These are phyloP conservation scores for Halictus rubicundus DNA, from an alignment of 1,140 invertebrate species.

Conservation along the genomic window DNA sequence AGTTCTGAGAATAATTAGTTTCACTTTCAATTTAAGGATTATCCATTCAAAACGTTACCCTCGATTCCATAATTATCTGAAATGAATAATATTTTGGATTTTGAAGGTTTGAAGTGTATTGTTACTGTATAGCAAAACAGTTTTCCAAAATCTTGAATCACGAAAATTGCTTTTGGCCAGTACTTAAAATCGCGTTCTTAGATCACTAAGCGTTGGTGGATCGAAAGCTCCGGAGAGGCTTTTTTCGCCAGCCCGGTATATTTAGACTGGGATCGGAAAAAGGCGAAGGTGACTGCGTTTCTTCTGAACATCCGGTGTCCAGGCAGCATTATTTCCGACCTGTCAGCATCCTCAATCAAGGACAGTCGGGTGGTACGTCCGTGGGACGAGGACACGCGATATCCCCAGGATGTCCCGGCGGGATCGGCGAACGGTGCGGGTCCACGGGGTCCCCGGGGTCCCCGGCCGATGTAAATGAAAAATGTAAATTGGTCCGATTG, in stretches of 20 bases:
- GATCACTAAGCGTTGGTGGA: too few species aligned
- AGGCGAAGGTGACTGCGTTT: neutral
- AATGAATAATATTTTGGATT: too few species aligned
- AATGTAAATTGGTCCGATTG: constrained; percentile 70
- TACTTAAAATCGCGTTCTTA: too few species aligned
- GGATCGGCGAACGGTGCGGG: neutral
- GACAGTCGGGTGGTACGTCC: neutral
- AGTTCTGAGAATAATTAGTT: too few species aligned
- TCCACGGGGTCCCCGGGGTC: constrained; percentile 6
- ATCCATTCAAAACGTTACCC: too few species aligned
- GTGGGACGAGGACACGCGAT: neutral
- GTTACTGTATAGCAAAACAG: too few species aligned
- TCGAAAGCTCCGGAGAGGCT: too few species aligned
- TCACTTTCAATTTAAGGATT: too few species aligned
- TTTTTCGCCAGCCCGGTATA: neutral
- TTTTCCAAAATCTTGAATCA: too few species aligned
- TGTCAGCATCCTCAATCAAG: constrained; percentile 48
- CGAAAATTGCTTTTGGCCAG: too few species aligned
- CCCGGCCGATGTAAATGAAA: constrained; percentile 67
- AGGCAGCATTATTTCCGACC: constrained; percentile 36
- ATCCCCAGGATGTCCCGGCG: neutral
- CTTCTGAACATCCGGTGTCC: constrained; percentile 11
- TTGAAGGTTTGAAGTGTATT: too few species aligned
- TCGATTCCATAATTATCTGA: too few species aligned
- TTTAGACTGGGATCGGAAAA: neutral